Evolutionary conservation across 2,113 vertebrate genomes (phyloP), one percentile per base, ranked within the genome.

Genomic region (Tachuris rubrigastra): DNA sequence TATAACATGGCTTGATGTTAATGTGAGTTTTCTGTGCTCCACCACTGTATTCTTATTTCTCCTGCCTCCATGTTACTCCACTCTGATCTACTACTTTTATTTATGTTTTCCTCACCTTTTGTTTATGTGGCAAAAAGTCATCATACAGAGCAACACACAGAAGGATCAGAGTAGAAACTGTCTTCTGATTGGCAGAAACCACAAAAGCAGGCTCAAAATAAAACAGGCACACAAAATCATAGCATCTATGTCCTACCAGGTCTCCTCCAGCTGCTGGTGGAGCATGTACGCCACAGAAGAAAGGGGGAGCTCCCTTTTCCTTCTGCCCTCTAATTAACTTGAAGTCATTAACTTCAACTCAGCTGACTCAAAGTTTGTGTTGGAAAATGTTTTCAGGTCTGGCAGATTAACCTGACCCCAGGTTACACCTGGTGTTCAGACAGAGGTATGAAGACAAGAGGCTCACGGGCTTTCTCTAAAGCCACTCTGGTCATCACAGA

Each of bases 251-350:
- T 35, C 65, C 33, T 1, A 30, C 3, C 9, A 3, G 33, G 39
- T 50, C 15, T 69, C 19, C n/a, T 12, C 49, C 28, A 20, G 58
- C 14, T n/a, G 46, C 74, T 35, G n/a, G 39, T 31, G 58, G n/a
- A 76, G 19, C 27, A 47, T 1, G 0, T 7, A 5, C 3, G 7
- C 25, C 73, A 11, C 37, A 30, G 11, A 0, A 0, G 17, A 18
- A 75, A 68, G 9, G 10, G 8, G 2, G 8, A 72, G 4, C 24
- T 92, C 62, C 41, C 52, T 55, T 44, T 16, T 52, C 39, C 55
- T 44, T 35, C 74, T 20, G 27, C 42, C 24, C 44, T 27, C 14
- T 14, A 25, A 75, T 59, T 60, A 22, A 10, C 6, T 9, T 22
- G 46, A 87, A 72, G 12, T 44, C 44, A 68, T 56, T 33, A 33